These are phyloP conservation scores for Notothenia rossii DNA, from an alignment of 2,113 vertebrate genomes.

Conservation along the genomic window DNA sequence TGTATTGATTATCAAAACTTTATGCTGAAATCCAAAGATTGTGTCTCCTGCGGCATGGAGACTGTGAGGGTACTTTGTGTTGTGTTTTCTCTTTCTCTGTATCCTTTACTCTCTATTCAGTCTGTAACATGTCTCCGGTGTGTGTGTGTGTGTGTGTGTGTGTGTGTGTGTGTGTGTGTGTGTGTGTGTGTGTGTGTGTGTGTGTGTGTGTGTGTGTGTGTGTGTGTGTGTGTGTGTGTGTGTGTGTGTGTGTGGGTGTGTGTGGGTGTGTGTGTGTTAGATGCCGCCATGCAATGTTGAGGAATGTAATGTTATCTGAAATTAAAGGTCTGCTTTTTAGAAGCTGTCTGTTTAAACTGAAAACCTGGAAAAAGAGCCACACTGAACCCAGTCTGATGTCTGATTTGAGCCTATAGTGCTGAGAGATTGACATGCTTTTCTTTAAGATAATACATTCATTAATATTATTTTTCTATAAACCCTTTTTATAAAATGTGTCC, in stretches of 20 bases:
- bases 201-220: too few species aligned
- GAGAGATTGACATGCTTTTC: not conserved
- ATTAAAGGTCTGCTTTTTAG: constrained; percentile 30
- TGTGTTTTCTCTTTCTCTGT: constrained; percentile 39
- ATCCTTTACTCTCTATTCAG: constrained; percentile 43
- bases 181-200: too few species aligned
- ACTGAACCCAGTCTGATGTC: not conserved
- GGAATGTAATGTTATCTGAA: constrained; percentile 16
- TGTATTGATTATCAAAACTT: constrained; percentile 62
- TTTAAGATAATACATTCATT: not conserved
- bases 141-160: too few species aligned
- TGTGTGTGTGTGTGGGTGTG: too few species aligned
- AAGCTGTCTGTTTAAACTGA: constrained; percentile 4
- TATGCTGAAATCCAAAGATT: constrained; percentile 96
- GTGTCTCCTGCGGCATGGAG: constrained; percentile 91
- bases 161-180: too few species aligned
- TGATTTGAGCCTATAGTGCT: not conserved
- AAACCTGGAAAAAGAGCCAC: not conserved
- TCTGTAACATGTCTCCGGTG: too few species aligned
- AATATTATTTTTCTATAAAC: not conserved
- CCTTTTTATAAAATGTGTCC: not conserved
- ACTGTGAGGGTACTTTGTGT: constrained; percentile 80
- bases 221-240: too few species aligned
- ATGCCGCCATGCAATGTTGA: not conserved
- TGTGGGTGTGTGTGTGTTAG: too few species aligned